phyloP scores from a whole-genome alignment of 2,888 invertebrate genomes.

The Cataglyphis altisquamis region DNA sequence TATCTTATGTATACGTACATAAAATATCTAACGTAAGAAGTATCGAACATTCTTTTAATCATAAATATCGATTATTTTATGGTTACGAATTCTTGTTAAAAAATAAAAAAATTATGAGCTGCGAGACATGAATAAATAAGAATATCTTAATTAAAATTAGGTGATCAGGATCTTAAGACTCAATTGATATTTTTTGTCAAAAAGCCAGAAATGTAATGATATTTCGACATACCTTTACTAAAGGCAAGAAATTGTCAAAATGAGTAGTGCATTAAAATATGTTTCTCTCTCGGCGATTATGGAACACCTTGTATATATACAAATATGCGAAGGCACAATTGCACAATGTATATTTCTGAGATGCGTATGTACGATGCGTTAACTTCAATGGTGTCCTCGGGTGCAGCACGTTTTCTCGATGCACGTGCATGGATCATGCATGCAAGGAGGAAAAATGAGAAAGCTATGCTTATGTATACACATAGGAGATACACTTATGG shows the following conservation, averaged over 20 bases:
- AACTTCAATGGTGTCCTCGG: slow-evolving; percentile 18
- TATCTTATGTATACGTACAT: slow-evolving; percentile 2
- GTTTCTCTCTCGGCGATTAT: background rate
- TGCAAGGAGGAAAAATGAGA: slow-evolving; percentile 27
- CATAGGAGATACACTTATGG: slow-evolving; percentile 22
- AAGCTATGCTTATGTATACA: background rate
- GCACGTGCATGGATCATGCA: slow-evolving; percentile 48
- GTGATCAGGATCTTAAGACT: background rate
- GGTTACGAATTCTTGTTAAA: background rate
- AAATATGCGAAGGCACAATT: slow-evolving; percentile 9
- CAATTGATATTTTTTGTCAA: background rate
- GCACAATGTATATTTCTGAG: background rate
- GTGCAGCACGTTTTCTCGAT: background rate
- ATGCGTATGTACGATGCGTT: slow-evolving; percentile 3
- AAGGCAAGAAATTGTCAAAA: background rate
- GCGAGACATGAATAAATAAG: background rate
- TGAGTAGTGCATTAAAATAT: background rate
- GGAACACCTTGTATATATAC: background rate
- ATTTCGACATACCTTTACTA: background rate
- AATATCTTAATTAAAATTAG: background rate
- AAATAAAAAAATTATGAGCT: background rate
- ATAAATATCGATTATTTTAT: background rate
- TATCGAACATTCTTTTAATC: background rate
- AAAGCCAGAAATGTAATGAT: background rate
- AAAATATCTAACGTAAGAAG: background rate